Percentiles rank a stretch among this genome's conserved stretches.
phyloP scores from a whole-genome alignment of 2,113 vertebrate genomes.

The Charadrius vociferus region DNA sequence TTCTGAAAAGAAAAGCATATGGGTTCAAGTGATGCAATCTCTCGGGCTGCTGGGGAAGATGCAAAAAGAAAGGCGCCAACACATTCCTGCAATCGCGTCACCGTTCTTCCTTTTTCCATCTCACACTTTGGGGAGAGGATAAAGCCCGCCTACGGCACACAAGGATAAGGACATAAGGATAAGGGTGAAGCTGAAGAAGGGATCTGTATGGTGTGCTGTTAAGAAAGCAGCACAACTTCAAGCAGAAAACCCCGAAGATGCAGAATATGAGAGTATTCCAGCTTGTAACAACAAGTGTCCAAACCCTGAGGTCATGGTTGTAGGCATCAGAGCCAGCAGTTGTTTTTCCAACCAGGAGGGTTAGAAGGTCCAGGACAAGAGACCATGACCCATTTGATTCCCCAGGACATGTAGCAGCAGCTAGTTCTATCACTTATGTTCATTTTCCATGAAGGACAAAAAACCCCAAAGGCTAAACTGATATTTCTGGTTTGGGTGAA shows the following conservation, averaged over 20 bases:
- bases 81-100: neutral
- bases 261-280: neutral
- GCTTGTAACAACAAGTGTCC: neutral
- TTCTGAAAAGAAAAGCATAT: conserved; percentile 17
- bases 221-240: neutral
- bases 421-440: neutral
- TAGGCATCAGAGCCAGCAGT: neutral
- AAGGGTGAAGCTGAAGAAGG: neutral
- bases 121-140: conserved; percentile 36
- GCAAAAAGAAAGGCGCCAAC: conserved; percentile 28
- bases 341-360: accelerated
- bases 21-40: conserved; percentile 10
- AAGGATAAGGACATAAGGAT: conserved; percentile 15
- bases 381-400: neutral
- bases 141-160: neutral
- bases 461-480: neutral
- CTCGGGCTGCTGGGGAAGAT: neutral
- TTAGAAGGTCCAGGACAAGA: neutral
- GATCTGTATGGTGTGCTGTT: neutral
- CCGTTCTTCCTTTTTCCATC: conserved; percentile 22
- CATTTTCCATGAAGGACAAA: neutral
- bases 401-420: neutral
- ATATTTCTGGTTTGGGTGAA: neutral
- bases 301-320: neutral
- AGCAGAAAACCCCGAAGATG: neutral